These are phyloP conservation scores for Agrotis exclamationis DNA, from an alignment of 2,888 invertebrate genomes.

Conservation along the genomic window DNA sequence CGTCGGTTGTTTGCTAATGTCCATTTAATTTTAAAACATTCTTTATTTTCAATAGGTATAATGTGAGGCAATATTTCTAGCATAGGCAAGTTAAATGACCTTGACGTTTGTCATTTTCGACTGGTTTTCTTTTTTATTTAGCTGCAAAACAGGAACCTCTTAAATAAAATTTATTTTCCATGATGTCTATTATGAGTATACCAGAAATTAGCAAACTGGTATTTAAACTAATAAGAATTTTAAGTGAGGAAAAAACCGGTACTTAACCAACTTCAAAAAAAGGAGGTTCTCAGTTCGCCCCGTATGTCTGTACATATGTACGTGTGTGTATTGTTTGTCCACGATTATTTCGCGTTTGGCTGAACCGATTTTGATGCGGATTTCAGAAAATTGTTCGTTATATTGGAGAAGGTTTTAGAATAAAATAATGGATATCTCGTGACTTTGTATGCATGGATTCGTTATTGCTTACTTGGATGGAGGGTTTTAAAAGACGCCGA, in stretches of 20 bases:
- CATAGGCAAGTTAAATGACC: slow-evolving; percentile 7
- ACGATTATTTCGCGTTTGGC: too few relatives aligned
- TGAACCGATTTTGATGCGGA: too few relatives aligned
- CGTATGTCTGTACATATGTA: too few relatives aligned
- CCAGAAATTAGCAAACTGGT: background rate
- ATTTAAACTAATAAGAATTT: background rate
- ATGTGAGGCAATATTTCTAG: slow-evolving; percentile 4
- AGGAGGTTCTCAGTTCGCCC: too few relatives aligned
- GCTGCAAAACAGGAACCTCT: background rate
- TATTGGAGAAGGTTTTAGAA: too few relatives aligned
- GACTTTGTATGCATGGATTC: too few relatives aligned
- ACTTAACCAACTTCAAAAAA: background rate
- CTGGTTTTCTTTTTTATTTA: slow-evolving; percentile 1
- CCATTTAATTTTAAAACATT: slow-evolving; percentile 4
- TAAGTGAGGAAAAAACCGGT: background rate
- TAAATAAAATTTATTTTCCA: background rate
- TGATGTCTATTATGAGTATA: background rate
- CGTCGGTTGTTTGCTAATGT: slow-evolving; percentile 12
- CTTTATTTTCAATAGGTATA: background rate
- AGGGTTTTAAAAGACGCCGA: too few relatives aligned
- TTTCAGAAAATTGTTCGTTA: too few relatives aligned
- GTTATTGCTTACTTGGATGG: too few relatives aligned
- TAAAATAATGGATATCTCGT: too few relatives aligned
- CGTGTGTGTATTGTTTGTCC: too few relatives aligned
- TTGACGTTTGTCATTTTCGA: slow-evolving; percentile 25